Evolutionary conservation across 2,113 vertebrate species (phyloP).

Genomic region (Cololabis saira): DNA sequence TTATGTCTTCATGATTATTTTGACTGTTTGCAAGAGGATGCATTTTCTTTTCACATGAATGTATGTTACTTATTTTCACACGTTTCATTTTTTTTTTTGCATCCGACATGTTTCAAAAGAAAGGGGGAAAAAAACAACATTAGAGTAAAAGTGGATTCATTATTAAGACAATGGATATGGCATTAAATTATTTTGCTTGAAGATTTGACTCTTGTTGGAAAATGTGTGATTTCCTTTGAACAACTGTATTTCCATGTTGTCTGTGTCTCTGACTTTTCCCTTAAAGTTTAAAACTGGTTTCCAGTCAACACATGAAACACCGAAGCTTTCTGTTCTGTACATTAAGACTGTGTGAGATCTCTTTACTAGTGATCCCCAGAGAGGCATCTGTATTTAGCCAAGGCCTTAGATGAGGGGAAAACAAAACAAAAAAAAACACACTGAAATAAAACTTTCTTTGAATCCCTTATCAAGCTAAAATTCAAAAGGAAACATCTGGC

Average conservation of each 20-base stretch:
- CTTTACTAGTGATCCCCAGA: neutral
- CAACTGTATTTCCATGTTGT: neutral
- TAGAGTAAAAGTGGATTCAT: too few relatives aligned
- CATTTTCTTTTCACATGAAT: too few relatives aligned
- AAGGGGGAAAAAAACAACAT: too few relatives aligned
- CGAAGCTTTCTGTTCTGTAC: slow-evolving; percentile 15
- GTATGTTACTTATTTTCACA: neutral
- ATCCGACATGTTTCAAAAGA: neutral
- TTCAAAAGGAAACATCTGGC: slow-evolving; percentile 37
- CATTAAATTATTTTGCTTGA: too few relatives aligned
- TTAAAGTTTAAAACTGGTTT: neutral
- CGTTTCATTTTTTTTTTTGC: neutral
- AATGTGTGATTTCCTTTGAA: neutral
- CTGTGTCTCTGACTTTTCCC: neutral
- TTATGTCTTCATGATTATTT: too few relatives aligned
- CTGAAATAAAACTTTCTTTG: slow-evolving; percentile 14
- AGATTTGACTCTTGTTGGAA: neutral
- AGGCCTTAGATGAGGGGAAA: slow-evolving; percentile 18
- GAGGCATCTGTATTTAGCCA: slow-evolving; percentile 24
- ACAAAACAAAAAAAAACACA: slow-evolving; percentile 16
- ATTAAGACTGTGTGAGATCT: slow-evolving; percentile 2
- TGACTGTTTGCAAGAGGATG: too few relatives aligned
- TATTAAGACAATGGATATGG: too few relatives aligned
- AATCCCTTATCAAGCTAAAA: slow-evolving; percentile 17
- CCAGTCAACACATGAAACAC: slow-evolving; percentile 26